phyloP scores from a whole-genome alignment of 2,888 invertebrate genomes.

The Steinernema carpocapsae region DNA sequence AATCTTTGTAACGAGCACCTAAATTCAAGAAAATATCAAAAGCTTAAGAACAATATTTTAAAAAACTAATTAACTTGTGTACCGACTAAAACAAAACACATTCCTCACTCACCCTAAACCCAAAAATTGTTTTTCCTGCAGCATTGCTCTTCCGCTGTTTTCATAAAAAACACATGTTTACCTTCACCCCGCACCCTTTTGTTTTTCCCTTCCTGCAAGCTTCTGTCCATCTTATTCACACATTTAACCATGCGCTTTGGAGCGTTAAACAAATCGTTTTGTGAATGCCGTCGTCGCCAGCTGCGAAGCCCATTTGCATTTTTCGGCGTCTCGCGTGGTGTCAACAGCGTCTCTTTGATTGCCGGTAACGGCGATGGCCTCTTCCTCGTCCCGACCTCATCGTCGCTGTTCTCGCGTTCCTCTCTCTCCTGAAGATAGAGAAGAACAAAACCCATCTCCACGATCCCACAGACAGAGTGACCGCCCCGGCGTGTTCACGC shows the following conservation, averaged over 20 bases:
- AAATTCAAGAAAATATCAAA: too few relatives aligned
- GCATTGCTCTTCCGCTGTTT: neutral
- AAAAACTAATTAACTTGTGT: too few relatives aligned
- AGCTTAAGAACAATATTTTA: too few relatives aligned
- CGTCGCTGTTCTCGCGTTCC: neutral
- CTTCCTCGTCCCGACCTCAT: neutral
- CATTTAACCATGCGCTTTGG: neutral
- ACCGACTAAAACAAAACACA: neutral
- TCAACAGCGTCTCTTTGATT: neutral
- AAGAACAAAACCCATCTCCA: too few relatives aligned
- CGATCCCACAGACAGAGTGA: neutral
- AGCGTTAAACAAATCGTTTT: neutral
- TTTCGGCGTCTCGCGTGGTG: neutral
- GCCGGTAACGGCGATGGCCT: conserved; percentile 4
- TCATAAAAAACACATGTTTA: neutral
- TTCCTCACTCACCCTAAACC: neutral
- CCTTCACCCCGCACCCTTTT: neutral
- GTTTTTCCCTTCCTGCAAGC: neutral
- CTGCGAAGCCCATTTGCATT: neutral
- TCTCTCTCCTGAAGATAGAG: too few relatives aligned
- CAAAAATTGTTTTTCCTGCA: neutral
- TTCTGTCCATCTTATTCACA: neutral
- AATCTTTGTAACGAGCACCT: too few relatives aligned
- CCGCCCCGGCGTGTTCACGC: conserved; percentile 10
- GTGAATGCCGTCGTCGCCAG: conserved; percentile 1